Evolutionary conservation across 2,797 vertebrate species (phyloP).

Genomic region (Rhinogobio ventralis): DNA sequence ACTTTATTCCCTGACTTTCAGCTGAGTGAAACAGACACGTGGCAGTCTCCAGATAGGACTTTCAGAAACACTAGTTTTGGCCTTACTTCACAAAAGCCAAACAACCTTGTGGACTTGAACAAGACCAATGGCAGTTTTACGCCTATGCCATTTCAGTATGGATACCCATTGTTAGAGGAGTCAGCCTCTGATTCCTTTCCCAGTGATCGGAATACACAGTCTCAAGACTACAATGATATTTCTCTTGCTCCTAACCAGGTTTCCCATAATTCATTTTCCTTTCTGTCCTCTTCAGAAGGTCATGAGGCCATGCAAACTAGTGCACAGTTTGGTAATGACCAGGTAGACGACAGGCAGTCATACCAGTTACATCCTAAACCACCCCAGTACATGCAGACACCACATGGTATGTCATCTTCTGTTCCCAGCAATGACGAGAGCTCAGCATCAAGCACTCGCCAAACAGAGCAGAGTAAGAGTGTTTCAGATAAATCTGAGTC

Average conservation of each 20-base stretch:
- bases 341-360: conserved; percentile 76
- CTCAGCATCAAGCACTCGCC: conserved; percentile 81
- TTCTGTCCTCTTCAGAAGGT: conserved; percentile 80
- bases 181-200: conserved; percentile 79
- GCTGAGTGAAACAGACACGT: conserved; percentile 77
- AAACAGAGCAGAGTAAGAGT: conserved; percentile 78
- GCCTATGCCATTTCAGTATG: conserved; percentile 81
- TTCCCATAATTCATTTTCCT: conserved; percentile 80
- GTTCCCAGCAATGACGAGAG: conserved; percentile 78
- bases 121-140: conserved; percentile 76
- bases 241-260: conserved; percentile 76
- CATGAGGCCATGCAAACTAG: conserved; percentile 76
- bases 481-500: conserved; percentile 82
- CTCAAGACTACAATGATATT: conserved; percentile 80
- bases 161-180: conserved; percentile 84
- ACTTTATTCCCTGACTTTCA: conserved; percentile 86
- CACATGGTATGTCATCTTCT: conserved; percentile 71
- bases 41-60: conserved; percentile 87
- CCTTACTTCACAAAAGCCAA: conserved; percentile 79
- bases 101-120: conserved; percentile 79
- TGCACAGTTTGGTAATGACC: conserved; percentile 76
- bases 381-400: conserved; percentile 77
- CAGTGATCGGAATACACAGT: conserved; percentile 71
- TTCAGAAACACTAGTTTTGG: conserved; percentile 87
- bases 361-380: conserved; percentile 75